Evolutionary conservation across 2,888 invertebrate species (phyloP), one percentile per base, ranked within the genome.

Genomic region (Chymomyza fuscimana): DNA sequence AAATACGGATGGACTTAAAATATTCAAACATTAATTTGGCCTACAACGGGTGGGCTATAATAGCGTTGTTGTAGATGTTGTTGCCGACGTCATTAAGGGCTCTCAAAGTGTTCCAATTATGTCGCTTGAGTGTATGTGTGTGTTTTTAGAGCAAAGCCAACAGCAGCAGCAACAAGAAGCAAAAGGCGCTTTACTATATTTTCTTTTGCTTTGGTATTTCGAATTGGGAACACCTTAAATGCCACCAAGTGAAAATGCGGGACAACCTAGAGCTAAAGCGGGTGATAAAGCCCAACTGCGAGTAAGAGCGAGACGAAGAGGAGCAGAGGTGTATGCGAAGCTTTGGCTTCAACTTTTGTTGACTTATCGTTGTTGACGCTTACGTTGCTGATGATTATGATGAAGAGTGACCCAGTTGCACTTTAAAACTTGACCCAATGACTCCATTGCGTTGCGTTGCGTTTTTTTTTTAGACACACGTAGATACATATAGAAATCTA

Each of bases 341-440:
- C 46, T 56, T 63, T n/a, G 61, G 72, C 46, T 56, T 63, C 15
- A 60, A 65, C 64, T 54, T 61, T 51, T 71, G 71, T 32, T 69
- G 75, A 64, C 67, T 58, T 64, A 58, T 69, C 69, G 71, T 67
- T 67, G 69, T 68, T 67, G 68, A 58, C 69, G 67, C 65, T 66
- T 69, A 10, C n/a, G 59, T 10, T 60, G 65, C 16, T 65, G 70
- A 65, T 76, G 65, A 68, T 77, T 65, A 68, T 71, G 72, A 72
- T 82, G 78, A 87, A 75, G 76, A 84, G 81, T 89, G 90, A 90
- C 89, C 89, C 81, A 89, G 89, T 90, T 89, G 88, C 80, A 79
- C 80, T 77, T 76, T 78, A 89, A 89, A 89, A 89, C 89, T 89
- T 89, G 89, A 89, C 89, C 89, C 89, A 90, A 89, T 89, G 89